Conservation (phyloP, 2,113 vertebrate genomes). For the Xerus inauris region DNA sequence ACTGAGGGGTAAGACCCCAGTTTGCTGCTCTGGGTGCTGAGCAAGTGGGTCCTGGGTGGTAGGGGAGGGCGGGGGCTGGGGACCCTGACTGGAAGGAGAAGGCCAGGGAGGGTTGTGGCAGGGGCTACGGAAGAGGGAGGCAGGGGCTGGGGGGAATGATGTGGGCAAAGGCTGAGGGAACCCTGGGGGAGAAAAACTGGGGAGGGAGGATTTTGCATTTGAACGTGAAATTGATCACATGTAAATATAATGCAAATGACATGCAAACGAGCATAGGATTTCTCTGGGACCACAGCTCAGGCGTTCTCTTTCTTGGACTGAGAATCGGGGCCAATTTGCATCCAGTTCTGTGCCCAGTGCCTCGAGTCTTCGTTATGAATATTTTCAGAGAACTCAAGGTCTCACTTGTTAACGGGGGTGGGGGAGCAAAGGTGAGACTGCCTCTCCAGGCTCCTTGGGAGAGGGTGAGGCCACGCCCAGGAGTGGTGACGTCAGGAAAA, state of each 20-base stretch:
- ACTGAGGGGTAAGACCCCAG: conserved; percentile 35
- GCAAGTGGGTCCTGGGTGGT: not conserved
- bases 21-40: conserved; percentile 6
- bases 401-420: not conserved
- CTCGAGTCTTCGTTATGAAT: conserved; percentile 48
- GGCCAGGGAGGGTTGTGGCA: not conserved
- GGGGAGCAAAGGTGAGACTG: not conserved
- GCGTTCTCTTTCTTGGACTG: conserved; percentile 41
- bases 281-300: conserved; percentile 58
- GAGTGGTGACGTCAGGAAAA: not conserved
- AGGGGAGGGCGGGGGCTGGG: not conserved
- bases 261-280: conserved; percentile 71
- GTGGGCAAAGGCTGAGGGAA: not conserved
- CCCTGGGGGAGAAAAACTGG: conserved; percentile 24
- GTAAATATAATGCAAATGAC: conserved; percentile 81
- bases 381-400: conserved; percentile 38
- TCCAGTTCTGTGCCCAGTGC: not conserved
- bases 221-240: conserved; percentile 77
- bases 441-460: not conserved
- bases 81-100: not conserved
- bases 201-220: conserved; percentile 53
- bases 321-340: conserved; percentile 69
- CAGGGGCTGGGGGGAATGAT: not conserved
- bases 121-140: not conserved
- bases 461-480: not conserved